These are phyloP conservation scores for Ectemnius cavifrons DNA, from an alignment of 2,888 invertebrate genomes.

Conservation along the genomic window DNA sequence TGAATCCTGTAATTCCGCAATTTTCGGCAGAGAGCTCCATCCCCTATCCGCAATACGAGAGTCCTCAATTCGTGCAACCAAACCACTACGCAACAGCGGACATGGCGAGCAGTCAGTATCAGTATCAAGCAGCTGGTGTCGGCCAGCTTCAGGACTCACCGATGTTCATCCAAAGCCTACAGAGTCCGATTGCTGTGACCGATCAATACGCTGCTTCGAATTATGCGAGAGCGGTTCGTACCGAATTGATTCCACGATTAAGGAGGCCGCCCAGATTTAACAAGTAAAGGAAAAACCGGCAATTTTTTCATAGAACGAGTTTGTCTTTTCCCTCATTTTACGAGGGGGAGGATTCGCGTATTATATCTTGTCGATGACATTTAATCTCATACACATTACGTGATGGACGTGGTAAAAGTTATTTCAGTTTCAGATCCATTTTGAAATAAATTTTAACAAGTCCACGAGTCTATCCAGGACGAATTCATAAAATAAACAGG, in stretches of 20 bases:
- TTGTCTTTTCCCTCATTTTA: slow-evolving; percentile 6
- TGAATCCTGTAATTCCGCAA: slow-evolving; percentile 67
- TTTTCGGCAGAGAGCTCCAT: slow-evolving; percentile 68
- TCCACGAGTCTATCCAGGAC: slow-evolving; percentile 36
- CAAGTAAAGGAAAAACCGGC: slow-evolving; percentile 54
- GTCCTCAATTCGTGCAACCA: slow-evolving; percentile 67
- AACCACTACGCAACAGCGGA: slow-evolving; percentile 68
- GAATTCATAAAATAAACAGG: background rate
- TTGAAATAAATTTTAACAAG: slow-evolving; percentile 77
- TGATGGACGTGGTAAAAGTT: slow-evolving; percentile 70
- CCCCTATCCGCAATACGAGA: slow-evolving; percentile 69
- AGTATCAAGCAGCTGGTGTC: slow-evolving; percentile 61
- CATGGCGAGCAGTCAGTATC: slow-evolving; percentile 64
- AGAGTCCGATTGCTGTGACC: slow-evolving; percentile 68
- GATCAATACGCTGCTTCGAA: slow-evolving; percentile 69
- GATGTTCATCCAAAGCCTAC: slow-evolving; percentile 68
- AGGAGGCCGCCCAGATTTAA: slow-evolving; percentile 68
- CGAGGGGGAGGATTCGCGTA: slow-evolving; percentile 1
- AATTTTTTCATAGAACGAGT: slow-evolving; percentile 3
- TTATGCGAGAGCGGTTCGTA: slow-evolving; percentile 67
- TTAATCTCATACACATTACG: slow-evolving; percentile 22
- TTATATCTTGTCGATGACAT: slow-evolving; percentile 8
- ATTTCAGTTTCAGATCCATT: slow-evolving; percentile 77
- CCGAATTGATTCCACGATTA: slow-evolving; percentile 67
- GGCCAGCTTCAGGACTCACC: slow-evolving; percentile 69